Evolutionary conservation across 2,888 invertebrate species (phyloP), one percentile per base, ranked within the genome.

Genomic region (Cheilosia soror): DNA sequence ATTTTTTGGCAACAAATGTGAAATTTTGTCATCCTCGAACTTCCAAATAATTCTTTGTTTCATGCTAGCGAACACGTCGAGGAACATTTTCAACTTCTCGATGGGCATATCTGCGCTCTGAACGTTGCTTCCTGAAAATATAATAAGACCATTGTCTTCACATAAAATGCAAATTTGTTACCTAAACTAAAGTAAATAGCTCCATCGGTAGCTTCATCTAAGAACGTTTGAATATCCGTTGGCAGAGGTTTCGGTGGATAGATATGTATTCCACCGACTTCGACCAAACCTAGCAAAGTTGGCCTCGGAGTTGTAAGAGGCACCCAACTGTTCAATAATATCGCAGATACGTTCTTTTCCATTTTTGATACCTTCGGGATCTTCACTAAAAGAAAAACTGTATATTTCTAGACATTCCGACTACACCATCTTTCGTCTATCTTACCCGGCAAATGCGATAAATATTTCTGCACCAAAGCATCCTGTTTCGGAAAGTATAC

Each of bases 221-320:
- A 82, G 81, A 93, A 93, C 20, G 88, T 87, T 86, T 93, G 89
- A 15, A 93, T 89, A 82, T 93, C 92, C 13, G 77, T 40, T 31
- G 92, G 90, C 72, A 92, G 76, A 6, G 88, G 80, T 69, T 92
- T 91, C 20, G 91, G 90, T 13, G 90, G 89, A 65, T 92, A 91
- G 51, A 94, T 92, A 81, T 94, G 94, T 71, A 94, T 90, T 40
- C 94, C 94, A 9, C 93, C 94, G 6, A 94, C 93, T 62, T 93
- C 92, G 7, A 94, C 89, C 85, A 94, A 90, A 4, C 91, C 92
- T 1, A 93, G 91, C 2, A 92, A 90, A 0, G 90, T 89, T 6
- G 94, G 93, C 60, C 93, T 91, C 4, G 93, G 88, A 3, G 92
- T 92, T 40, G 92, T 92, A 42, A 94, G 86, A 4, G 92, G 92